These are phyloP conservation scores for Drosophila parabipectinata DNA, from an alignment of 1,140 invertebrate genomes.

Conservation along the genomic window DNA sequence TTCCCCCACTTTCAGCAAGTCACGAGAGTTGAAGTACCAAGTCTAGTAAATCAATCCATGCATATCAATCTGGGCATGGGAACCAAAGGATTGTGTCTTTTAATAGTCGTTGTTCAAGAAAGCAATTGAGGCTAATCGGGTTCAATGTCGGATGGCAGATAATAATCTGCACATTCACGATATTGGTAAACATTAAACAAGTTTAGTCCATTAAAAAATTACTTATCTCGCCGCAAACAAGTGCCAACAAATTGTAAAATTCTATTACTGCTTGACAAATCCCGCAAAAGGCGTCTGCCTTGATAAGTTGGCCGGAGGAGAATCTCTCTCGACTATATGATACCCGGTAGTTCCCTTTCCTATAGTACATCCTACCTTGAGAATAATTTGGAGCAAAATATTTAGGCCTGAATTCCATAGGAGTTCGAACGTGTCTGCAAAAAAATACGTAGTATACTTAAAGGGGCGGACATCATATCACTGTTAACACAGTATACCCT, in stretches of 20 bases:
- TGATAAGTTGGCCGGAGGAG: not conserved
- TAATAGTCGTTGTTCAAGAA: constrained; percentile 3
- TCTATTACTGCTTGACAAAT: constrained; percentile 3
- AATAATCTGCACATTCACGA: constrained; percentile 6
- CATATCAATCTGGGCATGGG: constrained; percentile 1
- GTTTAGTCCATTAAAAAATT: constrained; percentile 6
- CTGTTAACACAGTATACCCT: too few species aligned
- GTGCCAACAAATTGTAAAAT: not conserved
- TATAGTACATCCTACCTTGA: too few species aligned
- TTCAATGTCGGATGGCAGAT: constrained; percentile 13
- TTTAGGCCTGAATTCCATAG: too few species aligned
- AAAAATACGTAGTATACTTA: too few species aligned
- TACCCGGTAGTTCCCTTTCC: too few species aligned
- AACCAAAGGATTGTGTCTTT: not conserved
- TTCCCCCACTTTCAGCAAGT: not conserved
- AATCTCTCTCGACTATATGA: not conserved
- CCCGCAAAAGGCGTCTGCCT: constrained; percentile 3
- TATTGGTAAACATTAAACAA: constrained; percentile 28
- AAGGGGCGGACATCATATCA: too few species aligned
- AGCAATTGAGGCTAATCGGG: constrained; percentile 6
- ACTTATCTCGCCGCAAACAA: constrained; percentile 5
- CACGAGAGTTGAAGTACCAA: constrained; percentile 21
- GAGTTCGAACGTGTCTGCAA: too few species aligned
- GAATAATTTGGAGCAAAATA: too few species aligned
- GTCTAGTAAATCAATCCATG: constrained; percentile 23